Base-by-base conservation (phyloP, 2,888 invertebrate species). In the Mantis religiosa region DNA sequence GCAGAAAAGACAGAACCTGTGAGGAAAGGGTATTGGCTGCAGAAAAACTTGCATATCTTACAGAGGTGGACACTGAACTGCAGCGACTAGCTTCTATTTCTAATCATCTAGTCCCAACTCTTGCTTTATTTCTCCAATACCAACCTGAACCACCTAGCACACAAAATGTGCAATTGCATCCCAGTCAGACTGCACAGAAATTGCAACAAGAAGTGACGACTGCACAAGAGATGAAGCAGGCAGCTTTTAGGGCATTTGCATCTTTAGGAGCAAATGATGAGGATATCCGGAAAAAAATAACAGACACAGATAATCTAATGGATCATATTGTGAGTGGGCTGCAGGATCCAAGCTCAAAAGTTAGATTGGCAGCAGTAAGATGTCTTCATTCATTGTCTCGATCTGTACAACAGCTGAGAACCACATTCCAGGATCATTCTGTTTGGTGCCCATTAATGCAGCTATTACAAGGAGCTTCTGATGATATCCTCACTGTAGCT, bases 401-500 rank as follows among this genome's bases (percentile, higher is more conserved):
- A 92, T 98, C 98, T 81, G 98, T 98, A 9, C 98, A 98, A 92
- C 98, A 98, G 92, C 94, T 98, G 88, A 94, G 98, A 89, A 98
- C 98, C 0, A 98, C 98, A 54, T 98, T 98, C 95, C 98, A 98
- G 94, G 97, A 98, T 93, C 98, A 98, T 93, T 96, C 96, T 1
- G 97, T 98, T 9, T 98, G 98, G 98, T 95, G 97, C 92, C 98
- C 98, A 0, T 94, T 98, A n/a, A 97, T 98, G 97, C 95, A 96
- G 91, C 93, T 98, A 71, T 93, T 98, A 89, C 94, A 95, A 91
- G 94, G 94, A 90, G 94, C 94, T 6, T 91, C 92, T 90, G 95
- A 95, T 90, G 98, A 98, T 92, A 94, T 98, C 89, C 93, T 98
- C 86, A 97, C 97, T 20, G 97, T 98, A 2, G 97, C 98, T 0